phyloP scores from a whole-genome alignment of 2,888 invertebrate species.

The Congeria kusceri region DNA sequence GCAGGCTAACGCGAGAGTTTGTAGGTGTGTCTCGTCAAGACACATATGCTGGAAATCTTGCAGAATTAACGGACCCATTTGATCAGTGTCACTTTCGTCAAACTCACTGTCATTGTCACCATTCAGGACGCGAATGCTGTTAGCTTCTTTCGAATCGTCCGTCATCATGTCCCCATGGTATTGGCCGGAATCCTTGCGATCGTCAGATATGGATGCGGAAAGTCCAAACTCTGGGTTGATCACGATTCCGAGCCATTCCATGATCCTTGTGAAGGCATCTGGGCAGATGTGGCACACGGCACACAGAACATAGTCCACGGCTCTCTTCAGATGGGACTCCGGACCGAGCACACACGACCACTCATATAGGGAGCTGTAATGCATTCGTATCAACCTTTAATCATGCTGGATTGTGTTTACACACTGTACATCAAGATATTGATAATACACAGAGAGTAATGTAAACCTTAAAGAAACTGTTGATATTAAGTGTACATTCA shows the following conservation, averaged over 20 bases:
- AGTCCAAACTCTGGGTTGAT: slow-evolving; percentile 85
- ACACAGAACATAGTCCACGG: slow-evolving; percentile 94
- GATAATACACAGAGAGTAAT: no score
- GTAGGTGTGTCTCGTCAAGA: slow-evolving; percentile 87
- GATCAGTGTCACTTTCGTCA: not conserved
- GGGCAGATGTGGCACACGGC: slow-evolving; percentile 94
- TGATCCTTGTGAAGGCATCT: slow-evolving; percentile 90
- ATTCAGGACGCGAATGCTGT: slow-evolving; percentile 63
- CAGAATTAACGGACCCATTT: slow-evolving; percentile 56
- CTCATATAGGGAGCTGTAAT: slow-evolving; percentile 89
- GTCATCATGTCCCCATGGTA: slow-evolving; percentile 85
- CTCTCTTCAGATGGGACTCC: slow-evolving; percentile 90
- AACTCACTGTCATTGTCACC: slow-evolving; percentile 24
- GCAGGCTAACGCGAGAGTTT: slow-evolving; percentile 92
- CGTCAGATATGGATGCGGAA: slow-evolving; percentile 88
- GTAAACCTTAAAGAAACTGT: no score
- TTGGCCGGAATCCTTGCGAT: slow-evolving; percentile 85
- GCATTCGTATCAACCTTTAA: not conserved
- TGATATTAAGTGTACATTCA: no score
- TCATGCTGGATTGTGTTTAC: no score
- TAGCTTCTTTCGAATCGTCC: slow-evolving; percentile 85
- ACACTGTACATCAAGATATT: no score
- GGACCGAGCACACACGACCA: slow-evolving; percentile 91
- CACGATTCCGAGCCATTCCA: slow-evolving; percentile 89
- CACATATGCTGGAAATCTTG: slow-evolving; percentile 78